These are phyloP conservation scores for Protonibea diacanthus DNA, from an alignment of 2,797 vertebrate genomes.

Conservation along the genomic window DNA sequence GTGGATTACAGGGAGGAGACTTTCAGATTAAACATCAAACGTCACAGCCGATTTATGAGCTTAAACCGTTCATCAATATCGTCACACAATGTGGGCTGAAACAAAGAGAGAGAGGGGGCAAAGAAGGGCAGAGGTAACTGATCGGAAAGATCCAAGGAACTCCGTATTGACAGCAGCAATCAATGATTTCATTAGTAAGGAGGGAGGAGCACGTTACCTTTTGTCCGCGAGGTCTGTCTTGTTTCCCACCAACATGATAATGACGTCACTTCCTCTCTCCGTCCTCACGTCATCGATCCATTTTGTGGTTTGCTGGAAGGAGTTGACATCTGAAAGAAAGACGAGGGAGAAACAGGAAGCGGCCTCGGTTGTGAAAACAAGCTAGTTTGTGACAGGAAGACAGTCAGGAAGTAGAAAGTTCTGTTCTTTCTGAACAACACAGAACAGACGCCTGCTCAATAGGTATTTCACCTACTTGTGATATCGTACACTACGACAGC, in stretches of 20 bases:
- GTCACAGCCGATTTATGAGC: background rate
- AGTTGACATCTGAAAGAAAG: slow-evolving; percentile 92
- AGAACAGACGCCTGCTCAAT: background rate
- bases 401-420: slow-evolving; percentile 2
- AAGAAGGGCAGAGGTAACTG: slow-evolving; percentile 26
- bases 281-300: slow-evolving; percentile 99
- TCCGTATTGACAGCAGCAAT: slow-evolving; percentile 57
- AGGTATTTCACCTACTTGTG: slow-evolving; percentile 94
- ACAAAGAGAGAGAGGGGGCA: slow-evolving; percentile 1
- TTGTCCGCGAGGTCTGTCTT: slow-evolving; percentile 99
- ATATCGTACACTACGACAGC: slow-evolving; percentile 99
- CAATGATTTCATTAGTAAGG: slow-evolving; percentile 61
- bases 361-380: slow-evolving; percentile 21
- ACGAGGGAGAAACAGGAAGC: background rate
- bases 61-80: slow-evolving; percentile 18
- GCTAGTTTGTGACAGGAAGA: slow-evolving; percentile 6
- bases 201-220: slow-evolving; percentile 85
- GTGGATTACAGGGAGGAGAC: slow-evolving; percentile 17
- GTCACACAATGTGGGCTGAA: slow-evolving; percentile 17
- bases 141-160: slow-evolving; percentile 26
- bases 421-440: background rate
- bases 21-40: background rate
- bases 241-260: slow-evolving; percentile 99
- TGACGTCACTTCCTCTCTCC: slow-evolving; percentile 98
- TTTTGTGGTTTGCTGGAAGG: slow-evolving; percentile 99